Evolutionary conservation across 2,888 invertebrate genomes (phyloP), one percentile per base, ranked within the genome.

Genomic region (Drosophila antonietae): DNA sequence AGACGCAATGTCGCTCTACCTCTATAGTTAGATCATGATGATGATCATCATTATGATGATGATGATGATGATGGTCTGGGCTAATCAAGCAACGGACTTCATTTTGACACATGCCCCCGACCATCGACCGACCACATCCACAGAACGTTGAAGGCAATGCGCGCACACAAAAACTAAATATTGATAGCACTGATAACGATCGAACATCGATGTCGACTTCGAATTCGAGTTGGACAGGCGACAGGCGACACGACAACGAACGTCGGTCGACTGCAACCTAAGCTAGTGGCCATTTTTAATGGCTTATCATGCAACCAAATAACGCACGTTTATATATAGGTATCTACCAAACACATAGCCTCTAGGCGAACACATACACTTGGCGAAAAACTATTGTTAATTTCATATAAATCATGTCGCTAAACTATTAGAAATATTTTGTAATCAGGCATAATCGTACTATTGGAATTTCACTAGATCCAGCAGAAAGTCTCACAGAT

Each of bases 261-360:
- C 63, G 59, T 51, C 73, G 71, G 59, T 51, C 73, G 71, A 81
- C 73, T 79, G 81, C 69, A 81, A 53, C 68, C 53, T 39, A 53
- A 64, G 47, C 63, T 83, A 86, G 84, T 87, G 84, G 84, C 84
- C 84, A 85, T 85, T 85, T 85, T 85, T 83, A 83, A 83, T 87
- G 79, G 89, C 89, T 85, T 85, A 85, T 85, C 84, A 85, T 71
- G 68, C 75, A 67, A 46, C 79, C 79, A 78, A 75, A 77, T 67
- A 76, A 35, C 52, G 56, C 46, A 69, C 41, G n/a, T 65, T 47
- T 49, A 44, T 31, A 28, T 41, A 60, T 47, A n/a, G 31, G 33
- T 65, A 47, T 63, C 28, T 63, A 23, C 37, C n/a, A 35, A n/a
- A 55, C 18, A 28, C 23, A 28, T 70, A 49, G 28, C 35, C 51